Conservation (phyloP, 2,797 vertebrate species). For the Choloepus didactylus region DNA sequence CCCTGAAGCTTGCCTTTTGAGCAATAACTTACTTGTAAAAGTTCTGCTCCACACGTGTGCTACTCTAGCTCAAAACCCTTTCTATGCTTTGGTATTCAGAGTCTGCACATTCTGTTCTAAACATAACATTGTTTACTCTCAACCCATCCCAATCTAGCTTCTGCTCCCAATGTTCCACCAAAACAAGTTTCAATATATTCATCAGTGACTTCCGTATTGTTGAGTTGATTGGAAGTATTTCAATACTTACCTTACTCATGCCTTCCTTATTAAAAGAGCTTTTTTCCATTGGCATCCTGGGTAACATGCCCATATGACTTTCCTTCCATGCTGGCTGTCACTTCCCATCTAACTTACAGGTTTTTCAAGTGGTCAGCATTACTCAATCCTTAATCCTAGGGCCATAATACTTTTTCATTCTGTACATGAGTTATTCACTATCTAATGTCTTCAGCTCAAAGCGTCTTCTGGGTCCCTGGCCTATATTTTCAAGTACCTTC, state of each 20-base stretch:
- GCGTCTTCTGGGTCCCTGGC: neutral
- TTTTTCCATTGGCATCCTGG: neutral
- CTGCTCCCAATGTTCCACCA: neutral
- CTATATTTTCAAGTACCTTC: constrained; percentile 13
- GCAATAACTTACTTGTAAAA: too few species aligned
- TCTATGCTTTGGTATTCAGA: too few species aligned
- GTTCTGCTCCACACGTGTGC: too few species aligned
- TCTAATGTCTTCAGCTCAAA: neutral
- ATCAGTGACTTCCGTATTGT: neutral
- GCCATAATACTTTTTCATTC: neutral
- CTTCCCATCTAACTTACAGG: neutral
- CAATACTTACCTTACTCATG: neutral
- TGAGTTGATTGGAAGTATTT: neutral
- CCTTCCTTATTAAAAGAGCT: neutral
- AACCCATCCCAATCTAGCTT: neutral
- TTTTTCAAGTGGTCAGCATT: neutral
- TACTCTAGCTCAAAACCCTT: too few species aligned
- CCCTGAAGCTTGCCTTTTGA: too few species aligned
- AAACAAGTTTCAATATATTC: neutral
- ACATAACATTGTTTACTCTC: neutral
- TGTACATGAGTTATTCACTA: neutral
- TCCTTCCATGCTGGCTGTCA: neutral
- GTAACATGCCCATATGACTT: neutral
- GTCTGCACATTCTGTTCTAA: too few species aligned
- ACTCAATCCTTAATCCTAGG: neutral